These are phyloP conservation scores for Alcis repandata DNA, from an alignment of 2,888 invertebrate genomes.

Conservation along the genomic window DNA sequence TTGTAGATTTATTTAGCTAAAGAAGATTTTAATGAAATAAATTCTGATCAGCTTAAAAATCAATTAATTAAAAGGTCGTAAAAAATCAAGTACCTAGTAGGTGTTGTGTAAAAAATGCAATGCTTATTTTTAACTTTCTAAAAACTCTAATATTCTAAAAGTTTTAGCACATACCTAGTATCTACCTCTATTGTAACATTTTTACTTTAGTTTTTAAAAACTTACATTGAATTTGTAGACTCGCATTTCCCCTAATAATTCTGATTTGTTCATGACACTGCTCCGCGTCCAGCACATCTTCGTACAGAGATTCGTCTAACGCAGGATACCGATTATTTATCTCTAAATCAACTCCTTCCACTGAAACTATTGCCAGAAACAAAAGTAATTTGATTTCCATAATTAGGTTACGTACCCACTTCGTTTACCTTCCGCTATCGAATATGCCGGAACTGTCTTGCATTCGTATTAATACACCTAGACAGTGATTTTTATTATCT, in stretches of 20 bases:
- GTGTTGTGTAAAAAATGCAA: too few relatives aligned
- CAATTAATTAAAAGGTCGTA: too few relatives aligned
- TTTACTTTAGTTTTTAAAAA: slow-evolving; percentile 2
- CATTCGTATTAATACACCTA: background rate
- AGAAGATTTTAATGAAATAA: background rate
- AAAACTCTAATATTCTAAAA: too few relatives aligned
- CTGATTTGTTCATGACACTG: slow-evolving; percentile 64
- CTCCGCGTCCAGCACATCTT: slow-evolving; percentile 62
- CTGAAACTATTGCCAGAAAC: slow-evolving; percentile 28
- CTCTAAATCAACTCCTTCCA: slow-evolving; percentile 35
- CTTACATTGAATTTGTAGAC: slow-evolving; percentile 62
- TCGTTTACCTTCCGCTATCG: background rate
- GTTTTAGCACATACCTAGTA: too few relatives aligned
- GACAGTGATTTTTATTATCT: slow-evolving; percentile 7
- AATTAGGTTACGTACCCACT: background rate
- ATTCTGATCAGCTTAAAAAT: too few relatives aligned
- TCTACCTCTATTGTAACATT: too few relatives aligned
- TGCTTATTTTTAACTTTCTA: too few relatives aligned
- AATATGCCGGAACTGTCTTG: background rate
- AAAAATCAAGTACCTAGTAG: too few relatives aligned
- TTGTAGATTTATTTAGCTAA: background rate
- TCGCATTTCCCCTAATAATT: slow-evolving; percentile 49
- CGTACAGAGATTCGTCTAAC: slow-evolving; percentile 62
- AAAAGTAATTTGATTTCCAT: slow-evolving; percentile 24
- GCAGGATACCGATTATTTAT: slow-evolving; percentile 44